A percentile compares a stretch with the other conserved stretches of the same genome.
Evolutionary conservation across 2,113 vertebrate species (phyloP).

Genomic region (Calonectris borealis): DNA sequence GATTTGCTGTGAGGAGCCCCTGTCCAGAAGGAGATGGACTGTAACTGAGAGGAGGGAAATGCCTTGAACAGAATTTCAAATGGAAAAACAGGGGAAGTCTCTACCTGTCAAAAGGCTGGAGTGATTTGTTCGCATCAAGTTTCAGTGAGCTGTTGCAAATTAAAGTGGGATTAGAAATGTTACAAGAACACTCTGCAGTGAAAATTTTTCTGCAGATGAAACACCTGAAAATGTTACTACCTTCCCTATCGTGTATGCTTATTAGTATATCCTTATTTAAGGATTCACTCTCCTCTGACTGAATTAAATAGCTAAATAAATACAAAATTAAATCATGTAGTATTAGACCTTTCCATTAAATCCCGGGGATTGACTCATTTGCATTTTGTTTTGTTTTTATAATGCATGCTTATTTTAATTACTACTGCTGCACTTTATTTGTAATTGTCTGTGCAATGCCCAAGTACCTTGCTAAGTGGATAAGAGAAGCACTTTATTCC

Average conservation of each 20-base stretch:
- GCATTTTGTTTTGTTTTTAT: slow-evolving; percentile 34
- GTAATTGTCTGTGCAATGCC: slow-evolving; percentile 46
- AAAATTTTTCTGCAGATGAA: not conserved
- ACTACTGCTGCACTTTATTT: slow-evolving; percentile 48
- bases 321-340: not conserved
- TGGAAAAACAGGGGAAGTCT: not conserved
- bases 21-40: not conserved
- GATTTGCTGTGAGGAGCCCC: not conserved
- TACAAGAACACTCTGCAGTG: not conserved
- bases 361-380: slow-evolving; percentile 16
- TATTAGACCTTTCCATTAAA: slow-evolving; percentile 40
- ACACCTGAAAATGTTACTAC: not conserved
- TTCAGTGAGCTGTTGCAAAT: slow-evolving; percentile 20
- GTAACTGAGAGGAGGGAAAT: not conserved
- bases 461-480: slow-evolving; percentile 62
- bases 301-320: slow-evolving; percentile 16
- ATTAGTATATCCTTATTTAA: not conserved
- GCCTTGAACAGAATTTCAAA: not conserved
- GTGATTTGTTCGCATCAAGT: not conserved
- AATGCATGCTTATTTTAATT: slow-evolving; percentile 58
- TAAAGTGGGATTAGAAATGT: slow-evolving; percentile 6
- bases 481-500: slow-evolving; percentile 49
- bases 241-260: not conserved
- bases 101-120: not conserved
- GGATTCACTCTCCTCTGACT: not conserved